Evolutionary conservation across 2,888 invertebrate genomes (phyloP).

Genomic region (Limnephilus auricula): DNA sequence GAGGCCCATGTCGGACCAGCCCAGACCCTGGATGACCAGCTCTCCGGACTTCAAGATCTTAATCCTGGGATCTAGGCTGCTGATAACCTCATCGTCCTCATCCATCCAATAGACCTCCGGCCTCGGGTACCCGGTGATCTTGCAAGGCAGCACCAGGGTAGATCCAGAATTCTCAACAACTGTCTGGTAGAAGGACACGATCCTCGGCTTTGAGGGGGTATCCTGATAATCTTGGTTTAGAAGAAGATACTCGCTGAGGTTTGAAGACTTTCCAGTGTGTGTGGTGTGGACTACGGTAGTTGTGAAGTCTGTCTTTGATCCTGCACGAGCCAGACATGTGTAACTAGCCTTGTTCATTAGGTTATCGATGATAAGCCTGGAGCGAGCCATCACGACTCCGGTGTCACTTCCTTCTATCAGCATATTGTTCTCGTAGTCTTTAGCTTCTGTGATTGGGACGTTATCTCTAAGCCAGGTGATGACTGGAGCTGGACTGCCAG

Average conservation of each 20-base stretch:
- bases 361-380: slow-evolving; percentile 85
- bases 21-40: slow-evolving; percentile 83
- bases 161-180: slow-evolving; percentile 79
- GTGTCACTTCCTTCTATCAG: slow-evolving; percentile 75
- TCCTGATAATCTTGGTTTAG: slow-evolving; percentile 67
- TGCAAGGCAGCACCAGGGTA: slow-evolving; percentile 83
- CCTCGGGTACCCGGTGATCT: slow-evolving; percentile 80
- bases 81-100: slow-evolving; percentile 77
- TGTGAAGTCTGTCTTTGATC: slow-evolving; percentile 78
- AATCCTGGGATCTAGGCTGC: slow-evolving; percentile 76
- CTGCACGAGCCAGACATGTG: slow-evolving; percentile 86
- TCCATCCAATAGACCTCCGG: slow-evolving; percentile 84
- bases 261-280: slow-evolving; percentile 71
- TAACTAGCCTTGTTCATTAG: slow-evolving; percentile 83
- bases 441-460: slow-evolving; percentile 79
- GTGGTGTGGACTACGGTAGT: slow-evolving; percentile 78
- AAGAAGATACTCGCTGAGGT: slow-evolving; percentile 69
- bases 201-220: slow-evolving; percentile 74
- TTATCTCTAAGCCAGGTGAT: slow-evolving; percentile 90
- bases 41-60: slow-evolving; percentile 85
- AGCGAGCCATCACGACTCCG: slow-evolving; percentile 81
- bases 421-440: slow-evolving; percentile 80
- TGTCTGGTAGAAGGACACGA: slow-evolving; percentile 76
- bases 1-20: slow-evolving; percentile 90
- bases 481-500: slow-evolving; percentile 87